A percentile compares a stretch with the other conserved stretches of the same genome.
These are phyloP conservation scores for Aspidoscelis tigris DNA, from an alignment of 2,113 vertebrate genomes.

Conservation along the genomic window DNA sequence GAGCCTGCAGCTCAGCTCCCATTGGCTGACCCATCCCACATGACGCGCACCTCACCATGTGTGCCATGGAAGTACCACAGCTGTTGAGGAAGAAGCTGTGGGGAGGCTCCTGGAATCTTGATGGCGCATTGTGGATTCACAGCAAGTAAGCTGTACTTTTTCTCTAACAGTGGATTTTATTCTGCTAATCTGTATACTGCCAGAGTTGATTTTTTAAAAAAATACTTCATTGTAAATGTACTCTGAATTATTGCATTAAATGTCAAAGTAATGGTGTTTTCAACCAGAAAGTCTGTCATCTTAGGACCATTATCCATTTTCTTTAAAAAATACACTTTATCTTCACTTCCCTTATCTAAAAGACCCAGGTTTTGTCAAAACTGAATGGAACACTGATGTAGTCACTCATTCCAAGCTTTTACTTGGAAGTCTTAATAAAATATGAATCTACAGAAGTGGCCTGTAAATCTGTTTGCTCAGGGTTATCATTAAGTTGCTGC, in stretches of 20 bases:
- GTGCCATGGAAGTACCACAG: no score
- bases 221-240: no score
- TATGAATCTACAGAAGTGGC: conserved; percentile 28
- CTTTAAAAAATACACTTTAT: neutral
- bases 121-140: no score
- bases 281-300: neutral
- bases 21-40: no score
- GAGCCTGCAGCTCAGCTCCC: no score
- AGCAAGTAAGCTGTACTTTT: no score
- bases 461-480: conserved; percentile 36
- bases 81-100: no score
- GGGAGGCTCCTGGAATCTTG: no score
- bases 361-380: neutral
- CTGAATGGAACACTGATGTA: neutral
- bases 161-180: no score
- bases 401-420: conserved; percentile 10
- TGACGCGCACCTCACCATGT: no score
- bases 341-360: neutral
- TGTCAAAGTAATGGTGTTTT: conserved; percentile 7
- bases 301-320: neutral
- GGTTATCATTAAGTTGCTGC: neutral
- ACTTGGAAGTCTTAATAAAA: conserved; percentile 36
- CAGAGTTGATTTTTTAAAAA: no score
- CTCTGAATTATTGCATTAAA: neutral
- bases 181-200: no score